Evolutionary conservation across 2,113 vertebrate genomes (phyloP), one percentile per base, ranked within the genome.

Genomic region (Lucifuga dentata): DNA sequence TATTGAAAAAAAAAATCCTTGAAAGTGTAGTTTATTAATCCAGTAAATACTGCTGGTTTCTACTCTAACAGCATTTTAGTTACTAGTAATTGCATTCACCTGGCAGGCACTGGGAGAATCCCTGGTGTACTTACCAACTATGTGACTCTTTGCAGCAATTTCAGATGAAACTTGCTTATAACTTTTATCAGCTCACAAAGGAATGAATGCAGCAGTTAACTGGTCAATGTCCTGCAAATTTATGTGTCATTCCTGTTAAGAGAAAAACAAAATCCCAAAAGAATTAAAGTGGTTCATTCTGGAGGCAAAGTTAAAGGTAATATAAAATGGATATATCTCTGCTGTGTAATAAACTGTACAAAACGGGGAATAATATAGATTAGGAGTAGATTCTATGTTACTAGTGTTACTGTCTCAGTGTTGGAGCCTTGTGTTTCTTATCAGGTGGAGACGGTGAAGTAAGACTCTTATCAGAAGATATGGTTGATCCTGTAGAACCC

Each of bases 401-500:
- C 23, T 36, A 48, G 26, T 9, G 61, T 59, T 44, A n/a, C 23
- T 36, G 53, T 35, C 52, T 59, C 46, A 44, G 52, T 11, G 1
- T 20, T 13, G 29, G 11, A 40, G 58, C 55, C 45, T 45, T 36
- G 44, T 21, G 16, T 24, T 58, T 49, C 55, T 17, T 24, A 4
- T 29, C 11, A 49, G n/a, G 12, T 29, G 59, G 71, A 56, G 3
- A 51, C 7, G 15, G 73, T 26, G 19, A 56, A 71, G 69, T 80
- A 64, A 78, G 79, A 75, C 20, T 58, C 67, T 71, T 57, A 62
- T 73, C 45, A 38, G 58, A 45, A 67, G 55, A 75, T 20, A 13
- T 33, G 40, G 68, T 71, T 76, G 67, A 86, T 64, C 67, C 73
- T 68, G 75, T 35, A 61, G 55, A 20, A 64, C 44, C 52, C 60